Evolutionary conservation across 2,888 invertebrate genomes (phyloP).

Genomic region (Clitarchus hookeri): DNA sequence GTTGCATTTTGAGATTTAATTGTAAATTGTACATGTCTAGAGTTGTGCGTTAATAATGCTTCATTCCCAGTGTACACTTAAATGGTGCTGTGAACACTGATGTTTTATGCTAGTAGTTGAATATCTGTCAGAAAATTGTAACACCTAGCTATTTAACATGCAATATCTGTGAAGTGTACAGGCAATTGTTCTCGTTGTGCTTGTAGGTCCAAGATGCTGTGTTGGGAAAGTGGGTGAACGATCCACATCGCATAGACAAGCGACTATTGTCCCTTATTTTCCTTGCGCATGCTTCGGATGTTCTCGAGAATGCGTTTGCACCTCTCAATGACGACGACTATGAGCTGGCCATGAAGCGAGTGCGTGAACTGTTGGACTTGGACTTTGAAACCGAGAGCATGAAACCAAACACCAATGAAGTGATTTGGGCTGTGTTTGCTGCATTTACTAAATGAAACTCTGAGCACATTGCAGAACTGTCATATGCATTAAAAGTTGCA

Average conservation of each 20-base stretch:
- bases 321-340: constrained; percentile 97
- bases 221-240: constrained; percentile 93
- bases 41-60: no score
- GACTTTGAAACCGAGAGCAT: constrained; percentile 96
- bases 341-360: constrained; percentile 96
- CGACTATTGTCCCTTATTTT: constrained; percentile 91
- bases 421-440: constrained; percentile 99
- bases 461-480: neutral
- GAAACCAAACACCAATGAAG: constrained; percentile 88
- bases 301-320: constrained; percentile 98
- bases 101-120: no score
- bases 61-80: no score
- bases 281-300: constrained; percentile 97
- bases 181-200: constrained; percentile 36
- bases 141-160: no score
- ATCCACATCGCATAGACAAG: constrained; percentile 96
- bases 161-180: constrained; percentile 25
- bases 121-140: no score
- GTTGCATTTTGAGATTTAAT: no score
- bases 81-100: no score
- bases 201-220: constrained; percentile 94
- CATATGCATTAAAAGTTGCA: neutral
- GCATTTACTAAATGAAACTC: constrained; percentile 90
- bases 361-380: constrained; percentile 92
- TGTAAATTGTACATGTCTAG: no score